These are phyloP conservation scores for Trochalopteron elliotii DNA, from an alignment of 2,113 vertebrate genomes.

Conservation along the genomic window DNA sequence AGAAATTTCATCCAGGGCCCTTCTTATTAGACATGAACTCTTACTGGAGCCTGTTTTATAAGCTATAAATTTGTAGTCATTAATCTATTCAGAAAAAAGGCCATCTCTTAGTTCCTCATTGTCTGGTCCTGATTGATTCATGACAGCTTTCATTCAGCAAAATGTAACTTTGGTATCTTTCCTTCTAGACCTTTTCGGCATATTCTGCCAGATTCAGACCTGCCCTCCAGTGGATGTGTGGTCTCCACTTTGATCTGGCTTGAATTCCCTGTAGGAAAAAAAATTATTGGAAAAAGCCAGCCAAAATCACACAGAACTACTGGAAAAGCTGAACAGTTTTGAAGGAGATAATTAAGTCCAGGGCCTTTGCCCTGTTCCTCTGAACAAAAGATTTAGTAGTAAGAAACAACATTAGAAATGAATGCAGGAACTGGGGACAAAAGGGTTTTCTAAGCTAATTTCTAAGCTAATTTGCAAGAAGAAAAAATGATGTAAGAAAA, in stretches of 20 bases:
- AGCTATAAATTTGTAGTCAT: background rate
- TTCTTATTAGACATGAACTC: background rate
- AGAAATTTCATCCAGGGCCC: background rate
- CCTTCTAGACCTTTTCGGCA: background rate
- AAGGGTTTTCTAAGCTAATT: background rate
- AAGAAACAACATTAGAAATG: background rate
- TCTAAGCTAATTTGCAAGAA: background rate
- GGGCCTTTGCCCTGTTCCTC: background rate
- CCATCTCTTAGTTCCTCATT: background rate
- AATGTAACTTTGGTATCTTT: background rate
- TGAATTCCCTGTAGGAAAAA: background rate
- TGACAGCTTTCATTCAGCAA: background rate
- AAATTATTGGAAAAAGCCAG: background rate
- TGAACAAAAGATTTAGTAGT: background rate
- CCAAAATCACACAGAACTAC: background rate
- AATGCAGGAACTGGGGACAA: background rate
- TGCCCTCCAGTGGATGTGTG: background rate
- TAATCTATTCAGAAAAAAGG: background rate
- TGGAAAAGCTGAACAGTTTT: background rate
- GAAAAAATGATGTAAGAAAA: background rate
- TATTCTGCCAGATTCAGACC: background rate
- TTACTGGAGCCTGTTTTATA: background rate
- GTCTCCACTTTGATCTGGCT: background rate
- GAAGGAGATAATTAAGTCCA: background rate
- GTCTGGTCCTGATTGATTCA: background rate